Conservation (phyloP, 2,113 vertebrate genomes). For the Seriola aureovittata region DNA sequence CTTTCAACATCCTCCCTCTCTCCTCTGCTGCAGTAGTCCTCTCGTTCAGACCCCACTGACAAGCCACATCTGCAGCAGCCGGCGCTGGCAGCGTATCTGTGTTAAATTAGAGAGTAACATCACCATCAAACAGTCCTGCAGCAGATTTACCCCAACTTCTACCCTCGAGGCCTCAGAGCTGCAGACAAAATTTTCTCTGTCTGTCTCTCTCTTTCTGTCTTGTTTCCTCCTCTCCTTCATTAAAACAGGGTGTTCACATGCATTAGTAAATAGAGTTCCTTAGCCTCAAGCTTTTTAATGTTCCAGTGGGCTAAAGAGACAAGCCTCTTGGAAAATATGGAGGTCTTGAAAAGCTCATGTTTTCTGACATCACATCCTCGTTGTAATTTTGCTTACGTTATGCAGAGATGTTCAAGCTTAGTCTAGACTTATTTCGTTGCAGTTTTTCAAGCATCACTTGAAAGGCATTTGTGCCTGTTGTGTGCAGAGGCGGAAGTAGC, state of each 20-base stretch:
- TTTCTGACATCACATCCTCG: constrained; percentile 28
- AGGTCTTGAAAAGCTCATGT: constrained; percentile 53
- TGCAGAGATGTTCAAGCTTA: background rate
- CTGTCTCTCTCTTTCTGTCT: constrained; percentile 46
- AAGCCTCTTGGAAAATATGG: constrained; percentile 48
- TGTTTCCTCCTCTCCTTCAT: constrained; percentile 63
- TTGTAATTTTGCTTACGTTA: constrained; percentile 16
- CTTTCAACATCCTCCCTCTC: constrained; percentile 16
- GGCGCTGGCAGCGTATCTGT: constrained; percentile 62
- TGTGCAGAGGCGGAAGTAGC: background rate
- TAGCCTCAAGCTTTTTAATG: constrained; percentile 61
- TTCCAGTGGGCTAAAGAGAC: constrained; percentile 53
- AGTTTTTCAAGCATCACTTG: background rate
- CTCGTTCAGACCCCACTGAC: constrained; percentile 51
- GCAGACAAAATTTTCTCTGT: constrained; percentile 37
- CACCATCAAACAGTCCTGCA: constrained; percentile 55
- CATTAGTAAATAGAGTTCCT: constrained; percentile 74
- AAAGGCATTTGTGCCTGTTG: background rate
- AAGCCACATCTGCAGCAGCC: constrained; percentile 61
- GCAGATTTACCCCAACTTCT: constrained; percentile 54
- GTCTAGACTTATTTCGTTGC: background rate
- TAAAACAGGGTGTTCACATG: constrained; percentile 69
- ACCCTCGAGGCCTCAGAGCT: constrained; percentile 46
- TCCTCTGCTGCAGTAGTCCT: constrained; percentile 43
- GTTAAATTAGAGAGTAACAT: constrained; percentile 69